Base-by-base conservation (phyloP, 1,140 invertebrate species). In the Palaemon carinicauda region DNA sequence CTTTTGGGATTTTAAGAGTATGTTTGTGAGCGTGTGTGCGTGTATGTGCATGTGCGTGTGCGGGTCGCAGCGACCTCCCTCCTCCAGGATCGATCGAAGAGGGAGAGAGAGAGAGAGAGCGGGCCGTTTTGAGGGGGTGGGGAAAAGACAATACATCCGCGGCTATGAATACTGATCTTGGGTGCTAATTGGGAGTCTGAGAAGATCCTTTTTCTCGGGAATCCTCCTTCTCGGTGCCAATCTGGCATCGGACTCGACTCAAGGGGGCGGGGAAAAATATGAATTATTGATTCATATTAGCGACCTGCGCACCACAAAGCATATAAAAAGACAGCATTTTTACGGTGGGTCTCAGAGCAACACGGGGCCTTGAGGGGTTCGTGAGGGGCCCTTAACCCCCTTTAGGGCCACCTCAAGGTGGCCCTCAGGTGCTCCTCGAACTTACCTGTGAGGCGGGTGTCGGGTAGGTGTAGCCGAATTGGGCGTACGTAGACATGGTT, bases 381-480 rank as follows among this genome's bases (percentile, higher is more conserved):
- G 80, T 83, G 87, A 88, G 86, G 80, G 81, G 75, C 29, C 53
- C 65, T 24, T 41, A 14, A 75, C 85, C 79, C 78, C 85, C 77
- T 77, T 87, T 53, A 78, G 53, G 56, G 79, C 71, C 73, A 41
- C 41, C 85, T 53, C 41, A 54, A 65, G 80, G 79, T 27, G 79
- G 21, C 60, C 79, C 83, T 86, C 83, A 86, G 83, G 83, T 78
- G 87, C 52, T 81, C 19, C 69, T 85, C 12, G 81, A 29, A 56
- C 92, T 92, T 93, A 95, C 95, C 95, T 96, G 95, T 87, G 95
- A 95, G 29, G 95, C 94, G 21, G 88, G 84, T 92, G 95, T 93
- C 92, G 95, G 94, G 93, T 96, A 96, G 80, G 94, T 93, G 91
- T 96, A 96, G 92, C 95, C 95, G 92, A 96, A 96, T 92, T 96